These are phyloP conservation scores for Pelusios castaneus DNA, from an alignment of 2,113 vertebrate genomes.

Conservation along the genomic window DNA sequence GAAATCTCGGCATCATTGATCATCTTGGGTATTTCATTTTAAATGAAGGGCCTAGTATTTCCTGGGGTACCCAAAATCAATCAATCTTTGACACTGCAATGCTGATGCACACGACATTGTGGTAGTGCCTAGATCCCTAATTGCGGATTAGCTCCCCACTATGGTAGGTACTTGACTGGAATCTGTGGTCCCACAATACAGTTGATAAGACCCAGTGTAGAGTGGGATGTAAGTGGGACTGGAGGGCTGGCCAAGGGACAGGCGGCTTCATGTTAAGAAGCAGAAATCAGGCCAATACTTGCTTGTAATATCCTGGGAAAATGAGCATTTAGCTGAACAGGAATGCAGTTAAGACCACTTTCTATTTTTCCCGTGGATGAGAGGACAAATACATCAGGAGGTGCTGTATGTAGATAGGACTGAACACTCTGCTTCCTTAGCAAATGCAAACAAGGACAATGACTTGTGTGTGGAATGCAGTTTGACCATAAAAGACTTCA, in stretches of 20 bases:
- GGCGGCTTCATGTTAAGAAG: neutral
- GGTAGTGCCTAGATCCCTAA: neutral
- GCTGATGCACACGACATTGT: neutral
- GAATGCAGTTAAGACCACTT: neutral
- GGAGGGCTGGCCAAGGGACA: neutral
- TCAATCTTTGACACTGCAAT: neutral
- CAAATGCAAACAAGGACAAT: neutral
- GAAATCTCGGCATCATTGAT: neutral
- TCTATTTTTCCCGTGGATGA: neutral
- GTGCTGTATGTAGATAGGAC: neutral
- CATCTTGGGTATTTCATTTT: neutral
- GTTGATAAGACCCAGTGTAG: neutral
- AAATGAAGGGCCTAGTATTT: neutral
- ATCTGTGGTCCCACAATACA: neutral
- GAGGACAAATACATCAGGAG: neutral
- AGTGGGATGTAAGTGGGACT: neutral
- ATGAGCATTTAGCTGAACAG: neutral
- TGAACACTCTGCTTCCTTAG: neutral
- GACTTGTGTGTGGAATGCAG: neutral
- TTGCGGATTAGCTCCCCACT: neutral
- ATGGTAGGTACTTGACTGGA: neutral
- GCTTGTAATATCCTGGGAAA: neutral
- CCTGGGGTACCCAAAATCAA: neutral
- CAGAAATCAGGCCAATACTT: neutral
- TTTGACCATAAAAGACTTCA: neutral